Base-by-base conservation (phyloP, 2,113 vertebrate species). In the Anoura caudifer region DNA sequence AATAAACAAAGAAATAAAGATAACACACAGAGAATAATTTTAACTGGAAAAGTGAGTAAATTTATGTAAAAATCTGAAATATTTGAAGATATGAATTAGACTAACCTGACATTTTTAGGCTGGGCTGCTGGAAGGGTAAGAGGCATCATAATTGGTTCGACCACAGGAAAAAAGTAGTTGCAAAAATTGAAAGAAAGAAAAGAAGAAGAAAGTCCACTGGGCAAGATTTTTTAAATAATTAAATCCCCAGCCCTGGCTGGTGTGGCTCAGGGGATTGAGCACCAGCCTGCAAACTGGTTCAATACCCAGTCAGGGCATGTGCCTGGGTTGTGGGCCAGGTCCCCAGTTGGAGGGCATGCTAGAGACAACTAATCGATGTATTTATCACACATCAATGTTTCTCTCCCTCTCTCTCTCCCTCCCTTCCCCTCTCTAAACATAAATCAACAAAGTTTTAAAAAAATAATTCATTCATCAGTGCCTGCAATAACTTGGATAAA, bases 401-500 rank as follows among this genome's bases (percentile, higher is more conserved):
- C 59, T 61, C 59, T 61, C 26, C 10, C 59, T 61, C 59, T 26
- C 20, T 61, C 12, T 54, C 52, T 20, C 52, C 20, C 7, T 56
- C 19, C 54, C 54, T 56, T 56, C 20, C 54, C 11, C 59, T 28
- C 12, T 61, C 59, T 61, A 61, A 61, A 61, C 28, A 61, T 61
- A 61, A 61, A 61, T 13, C 28, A 31, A 13, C 31, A 31, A 61
- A 61, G 2, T 24, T 59, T 59, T 26, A 28, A 31, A 61, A 67
- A 79, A 90, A 76, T 50, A 33, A 84, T 79, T 84, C 67, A 95
- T 47, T 91, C 7, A 7, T 31, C 4, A 56, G 52, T 63, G 65
- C 50, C 22, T 81, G 86, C 3, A 75, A 61, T 87, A 96, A 87
- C 65, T 95, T 89, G 79, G 43, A 50, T 85, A 89, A 96, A 85